Conservation (phyloP, 2,888 invertebrate species). For the Chromoteleia sp. region DNA sequence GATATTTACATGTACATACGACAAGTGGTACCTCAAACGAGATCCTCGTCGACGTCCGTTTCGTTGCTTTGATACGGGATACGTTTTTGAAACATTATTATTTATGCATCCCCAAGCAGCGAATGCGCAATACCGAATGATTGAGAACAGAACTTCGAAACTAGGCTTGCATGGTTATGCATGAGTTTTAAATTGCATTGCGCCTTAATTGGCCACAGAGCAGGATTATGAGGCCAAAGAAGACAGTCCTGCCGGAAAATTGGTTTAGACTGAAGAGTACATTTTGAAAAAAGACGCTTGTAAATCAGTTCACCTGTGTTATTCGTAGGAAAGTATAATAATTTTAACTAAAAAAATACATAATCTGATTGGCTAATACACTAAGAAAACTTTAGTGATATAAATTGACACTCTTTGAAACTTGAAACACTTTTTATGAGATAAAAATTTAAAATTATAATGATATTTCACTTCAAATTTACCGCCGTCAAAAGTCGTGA, state of each 20-base stretch:
- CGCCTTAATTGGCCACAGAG: conserved; percentile 50
- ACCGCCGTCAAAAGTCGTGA: too few relatives aligned
- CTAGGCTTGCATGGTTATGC: conserved; percentile 52
- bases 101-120: conserved; percentile 61
- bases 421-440: too few relatives aligned
- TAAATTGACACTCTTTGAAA: too few relatives aligned
- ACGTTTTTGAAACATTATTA: conserved; percentile 62
- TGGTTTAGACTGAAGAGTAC: background rate
- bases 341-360: too few relatives aligned
- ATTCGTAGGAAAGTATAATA: too few relatives aligned
- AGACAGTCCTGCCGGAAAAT: conserved; percentile 33
- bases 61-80: conserved; percentile 59
- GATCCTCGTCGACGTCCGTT: conserved; percentile 49
- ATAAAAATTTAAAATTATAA: too few relatives aligned
- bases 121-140: conserved; percentile 46
- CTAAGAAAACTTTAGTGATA: too few relatives aligned
- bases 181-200: conserved; percentile 62
- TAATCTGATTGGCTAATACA: too few relatives aligned
- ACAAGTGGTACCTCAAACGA: conserved; percentile 56
- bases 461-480: too few relatives aligned
- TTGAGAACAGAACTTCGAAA: conserved; percentile 49
- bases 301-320: too few relatives aligned
- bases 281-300: too few relatives aligned
- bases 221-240: conserved; percentile 7
- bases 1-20: conserved; percentile 63